These are phyloP conservation scores for Caenorhabditis doughertyi DNA, from an alignment of 2,888 invertebrate genomes.

Conservation along the genomic window DNA sequence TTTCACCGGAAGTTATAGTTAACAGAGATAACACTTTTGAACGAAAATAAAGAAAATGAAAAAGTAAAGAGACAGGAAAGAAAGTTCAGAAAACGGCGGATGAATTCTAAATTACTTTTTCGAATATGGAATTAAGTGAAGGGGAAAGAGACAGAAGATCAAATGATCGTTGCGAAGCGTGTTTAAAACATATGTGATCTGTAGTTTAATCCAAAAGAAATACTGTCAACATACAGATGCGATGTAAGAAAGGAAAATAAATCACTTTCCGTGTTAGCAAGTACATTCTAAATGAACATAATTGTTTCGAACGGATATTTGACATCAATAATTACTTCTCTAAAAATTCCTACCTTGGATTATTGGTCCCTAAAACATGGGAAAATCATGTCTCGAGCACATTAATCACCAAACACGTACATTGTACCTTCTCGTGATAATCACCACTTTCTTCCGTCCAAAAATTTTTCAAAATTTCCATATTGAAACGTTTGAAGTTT, in stretches of 20 bases:
- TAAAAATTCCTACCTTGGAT: too few species aligned
- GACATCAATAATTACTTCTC: too few species aligned
- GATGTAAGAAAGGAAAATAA: too few species aligned
- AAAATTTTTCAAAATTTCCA: background rate
- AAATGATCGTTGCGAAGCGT: background rate
- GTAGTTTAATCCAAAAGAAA: background rate
- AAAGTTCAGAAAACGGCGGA: conserved; percentile 15
- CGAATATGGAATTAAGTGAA: conserved; percentile 24
- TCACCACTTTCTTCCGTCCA: background rate
- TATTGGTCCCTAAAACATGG: too few species aligned
- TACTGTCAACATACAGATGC: background rate
- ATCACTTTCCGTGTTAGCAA: too few species aligned
- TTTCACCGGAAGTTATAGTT: conserved; percentile 25
- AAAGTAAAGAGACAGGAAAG: background rate
- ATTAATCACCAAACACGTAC: background rate
- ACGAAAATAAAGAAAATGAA: background rate
- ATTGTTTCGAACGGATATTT: too few species aligned
- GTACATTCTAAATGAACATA: too few species aligned
- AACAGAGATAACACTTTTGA: background rate
- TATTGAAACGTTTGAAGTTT: background rate
- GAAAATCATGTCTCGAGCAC: background rate
- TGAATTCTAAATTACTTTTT: conserved; percentile 31
- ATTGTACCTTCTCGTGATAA: background rate
- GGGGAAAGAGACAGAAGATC: conserved; percentile 15
- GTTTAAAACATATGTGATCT: conserved; percentile 12